These are phyloP conservation scores for Lerista edwardsae DNA, from an alignment of 2,797 vertebrate genomes.

Conservation along the genomic window DNA sequence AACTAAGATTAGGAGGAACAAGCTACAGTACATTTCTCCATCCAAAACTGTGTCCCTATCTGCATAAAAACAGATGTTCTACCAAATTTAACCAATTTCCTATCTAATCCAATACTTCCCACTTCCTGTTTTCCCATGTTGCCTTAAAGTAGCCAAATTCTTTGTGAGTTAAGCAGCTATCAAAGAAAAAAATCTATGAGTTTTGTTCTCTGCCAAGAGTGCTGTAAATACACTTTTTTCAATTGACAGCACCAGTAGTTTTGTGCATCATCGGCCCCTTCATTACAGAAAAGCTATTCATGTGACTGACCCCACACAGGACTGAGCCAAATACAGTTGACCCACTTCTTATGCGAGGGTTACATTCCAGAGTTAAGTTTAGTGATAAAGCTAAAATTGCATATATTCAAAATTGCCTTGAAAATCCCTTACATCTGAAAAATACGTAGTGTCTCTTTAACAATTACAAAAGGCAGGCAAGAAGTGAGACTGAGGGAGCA, in stretches of 20 bases:
- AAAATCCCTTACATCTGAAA: no score
- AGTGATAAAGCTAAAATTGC: no score
- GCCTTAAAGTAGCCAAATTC: neutral
- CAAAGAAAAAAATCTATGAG: neutral
- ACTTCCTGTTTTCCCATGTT: neutral
- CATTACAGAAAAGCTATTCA: neutral
- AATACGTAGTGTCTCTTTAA: no score
- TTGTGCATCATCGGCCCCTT: neutral
- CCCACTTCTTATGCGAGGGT: no score
- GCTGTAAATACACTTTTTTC: neutral
- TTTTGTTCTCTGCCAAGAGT: neutral
- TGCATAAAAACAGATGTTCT: neutral
- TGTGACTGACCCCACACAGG: neutral
- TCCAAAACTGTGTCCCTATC: neutral
- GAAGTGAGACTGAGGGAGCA: no score
- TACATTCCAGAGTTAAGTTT: no score
- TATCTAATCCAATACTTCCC: neutral
- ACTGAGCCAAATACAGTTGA: no score
- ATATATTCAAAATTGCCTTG: no score
- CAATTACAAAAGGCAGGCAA: no score
- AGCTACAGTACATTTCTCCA: neutral
- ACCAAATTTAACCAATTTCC: neutral
- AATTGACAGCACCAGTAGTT: neutral
- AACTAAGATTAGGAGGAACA: neutral
- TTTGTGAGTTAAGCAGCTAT: neutral